These are phyloP conservation scores for Drosophila oshimai DNA, from an alignment of 1,140 invertebrate genomes.

Conservation along the genomic window DNA sequence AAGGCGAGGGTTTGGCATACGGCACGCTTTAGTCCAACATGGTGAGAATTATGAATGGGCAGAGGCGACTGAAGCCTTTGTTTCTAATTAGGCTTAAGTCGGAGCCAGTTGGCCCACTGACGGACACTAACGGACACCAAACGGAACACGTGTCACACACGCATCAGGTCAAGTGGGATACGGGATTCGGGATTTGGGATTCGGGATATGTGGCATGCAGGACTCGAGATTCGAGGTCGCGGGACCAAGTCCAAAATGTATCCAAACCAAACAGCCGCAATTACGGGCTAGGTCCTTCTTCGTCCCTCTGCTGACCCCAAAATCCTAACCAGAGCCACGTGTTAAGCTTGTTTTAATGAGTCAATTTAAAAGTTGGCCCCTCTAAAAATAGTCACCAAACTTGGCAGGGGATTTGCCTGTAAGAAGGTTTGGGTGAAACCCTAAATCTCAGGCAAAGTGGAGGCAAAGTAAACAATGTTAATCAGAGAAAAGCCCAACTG, in stretches of 20 bases:
- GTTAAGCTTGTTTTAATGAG: conserved; percentile 57
- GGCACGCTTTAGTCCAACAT: conserved; percentile 12
- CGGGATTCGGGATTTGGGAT: neutral
- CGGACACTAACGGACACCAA: conserved; percentile 1
- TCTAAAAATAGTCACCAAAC: conserved; percentile 28
- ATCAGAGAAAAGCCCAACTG: neutral
- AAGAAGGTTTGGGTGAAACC: neutral
- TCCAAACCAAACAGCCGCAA: neutral
- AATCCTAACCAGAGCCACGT: conserved; percentile 29
- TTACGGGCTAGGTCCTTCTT: neutral
- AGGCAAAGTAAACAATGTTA: conserved; percentile 25
- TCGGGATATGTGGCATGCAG: neutral
- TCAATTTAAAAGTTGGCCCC: conserved; percentile 43
- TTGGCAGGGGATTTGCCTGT: neutral
- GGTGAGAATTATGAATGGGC: conserved; percentile 59
- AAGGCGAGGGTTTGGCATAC: conserved; percentile 16
- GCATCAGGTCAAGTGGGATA: neutral
- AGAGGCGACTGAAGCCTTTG: conserved; percentile 1
- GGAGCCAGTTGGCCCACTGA: conserved; percentile 6
- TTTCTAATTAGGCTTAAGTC: conserved; percentile 61
- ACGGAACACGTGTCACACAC: conserved; percentile 11
- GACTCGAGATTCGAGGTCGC: neutral
- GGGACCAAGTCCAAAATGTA: neutral
- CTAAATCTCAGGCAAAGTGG: neutral
- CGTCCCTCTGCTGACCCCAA: neutral